phyloP scores from a whole-genome alignment of 2,888 invertebrate species.

The Tetranychus truncatus region DNA sequence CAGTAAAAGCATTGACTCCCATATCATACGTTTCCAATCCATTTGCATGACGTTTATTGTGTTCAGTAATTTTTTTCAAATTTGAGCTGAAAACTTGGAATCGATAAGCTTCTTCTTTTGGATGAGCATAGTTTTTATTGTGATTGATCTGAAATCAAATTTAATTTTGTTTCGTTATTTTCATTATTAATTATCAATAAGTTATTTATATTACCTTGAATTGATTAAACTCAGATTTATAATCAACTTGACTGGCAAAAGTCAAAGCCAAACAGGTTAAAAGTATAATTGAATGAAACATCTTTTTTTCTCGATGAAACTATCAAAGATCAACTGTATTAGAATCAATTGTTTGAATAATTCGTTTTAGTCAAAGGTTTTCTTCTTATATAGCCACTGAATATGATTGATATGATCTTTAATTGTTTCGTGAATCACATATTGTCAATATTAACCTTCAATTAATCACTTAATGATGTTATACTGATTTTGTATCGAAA shows the following conservation, averaged over 20 bases:
- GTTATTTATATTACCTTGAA: not conserved
- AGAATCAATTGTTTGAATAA: no score
- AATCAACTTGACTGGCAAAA: not conserved
- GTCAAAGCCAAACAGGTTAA: not conserved
- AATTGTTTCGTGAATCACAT: no score
- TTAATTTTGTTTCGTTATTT: not conserved
- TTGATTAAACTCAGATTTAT: not conserved
- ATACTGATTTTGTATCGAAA: no score
- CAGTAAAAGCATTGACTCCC: slow-evolving; percentile 17
- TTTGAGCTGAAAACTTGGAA: slow-evolving; percentile 15
- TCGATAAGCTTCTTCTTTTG: slow-evolving; percentile 12
- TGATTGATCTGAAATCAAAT: not conserved
- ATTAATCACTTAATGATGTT: no score
- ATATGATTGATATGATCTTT: no score
- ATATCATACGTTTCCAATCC: slow-evolving; percentile 9
- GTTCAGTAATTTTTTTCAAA: slow-evolving; percentile 9
- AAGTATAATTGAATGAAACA: not conserved
- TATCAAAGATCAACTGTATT: not conserved
- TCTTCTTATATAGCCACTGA: no score
- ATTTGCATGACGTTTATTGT: not conserved
- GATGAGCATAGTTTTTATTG: slow-evolving; percentile 29
- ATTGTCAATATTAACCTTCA: no score
- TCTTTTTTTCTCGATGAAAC: not conserved
- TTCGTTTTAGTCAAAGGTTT: no score
- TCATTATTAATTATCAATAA: not conserved